A percentile compares a stretch with the other conserved stretches of the same genome.
These are phyloP conservation scores for Hylomyscus alleni DNA, from an alignment of 2,797 vertebrate genomes.

Conservation along the genomic window DNA sequence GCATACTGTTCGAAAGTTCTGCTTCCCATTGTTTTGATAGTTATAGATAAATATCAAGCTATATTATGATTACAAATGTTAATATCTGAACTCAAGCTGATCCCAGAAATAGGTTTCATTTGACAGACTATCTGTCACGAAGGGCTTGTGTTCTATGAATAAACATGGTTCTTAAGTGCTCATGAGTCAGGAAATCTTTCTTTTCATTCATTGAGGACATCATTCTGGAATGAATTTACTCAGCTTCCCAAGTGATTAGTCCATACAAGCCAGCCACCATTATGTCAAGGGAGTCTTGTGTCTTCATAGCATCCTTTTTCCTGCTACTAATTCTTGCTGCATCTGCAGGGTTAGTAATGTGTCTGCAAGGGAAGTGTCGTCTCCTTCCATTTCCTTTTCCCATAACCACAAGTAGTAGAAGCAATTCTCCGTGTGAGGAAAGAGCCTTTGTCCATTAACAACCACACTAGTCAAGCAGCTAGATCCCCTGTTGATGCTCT, in stretches of 20 bases:
- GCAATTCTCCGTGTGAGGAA: conserved; percentile 70
- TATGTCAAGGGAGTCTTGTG: conserved; percentile 17
- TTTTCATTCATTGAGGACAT: not conserved
- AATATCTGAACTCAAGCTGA: conserved; percentile 11
- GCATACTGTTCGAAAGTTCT: not conserved
- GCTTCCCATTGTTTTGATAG: not conserved
- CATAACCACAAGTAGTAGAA: conserved; percentile 79
- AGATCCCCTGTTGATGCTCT: conserved; percentile 75
- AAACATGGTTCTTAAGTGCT: not conserved
- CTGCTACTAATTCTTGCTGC: conserved; percentile 77
- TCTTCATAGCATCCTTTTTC: conserved; percentile 55
- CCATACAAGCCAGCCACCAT: not conserved
- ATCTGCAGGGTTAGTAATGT: conserved; percentile 79
- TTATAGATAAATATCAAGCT: not conserved
- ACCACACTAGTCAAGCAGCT: conserved; percentile 77
- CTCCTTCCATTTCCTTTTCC: conserved; percentile 83
- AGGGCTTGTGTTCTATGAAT: not conserved
- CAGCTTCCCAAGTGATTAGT: not conserved
- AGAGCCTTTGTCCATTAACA: conserved; percentile 82
- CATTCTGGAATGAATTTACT: conserved; percentile 4
- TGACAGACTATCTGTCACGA: not conserved
- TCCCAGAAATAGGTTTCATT: not conserved
- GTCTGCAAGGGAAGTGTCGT: conserved; percentile 83
- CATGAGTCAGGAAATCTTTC: not conserved
- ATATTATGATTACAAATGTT: not conserved